These are phyloP conservation scores for Eulemur mongoz DNA, from an alignment of 2,797 vertebrate genomes.

Conservation along the genomic window DNA sequence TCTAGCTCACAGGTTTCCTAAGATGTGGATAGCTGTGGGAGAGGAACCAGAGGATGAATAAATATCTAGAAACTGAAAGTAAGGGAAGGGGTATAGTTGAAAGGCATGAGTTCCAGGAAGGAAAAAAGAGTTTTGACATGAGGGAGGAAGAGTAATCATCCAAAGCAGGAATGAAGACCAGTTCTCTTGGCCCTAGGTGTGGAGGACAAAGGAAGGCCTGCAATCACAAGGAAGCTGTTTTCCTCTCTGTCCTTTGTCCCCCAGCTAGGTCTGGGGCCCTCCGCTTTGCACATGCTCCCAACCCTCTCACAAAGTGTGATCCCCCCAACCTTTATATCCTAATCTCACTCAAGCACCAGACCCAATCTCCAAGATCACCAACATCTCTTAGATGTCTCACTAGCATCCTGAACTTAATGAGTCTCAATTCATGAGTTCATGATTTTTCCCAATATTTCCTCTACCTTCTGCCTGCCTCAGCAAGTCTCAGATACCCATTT, in stretches of 20 bases:
- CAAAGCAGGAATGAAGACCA: background rate
- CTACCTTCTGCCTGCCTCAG: background rate
- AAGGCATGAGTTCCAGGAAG: background rate
- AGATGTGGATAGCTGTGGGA: background rate
- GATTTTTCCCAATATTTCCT: background rate
- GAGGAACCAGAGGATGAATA: background rate
- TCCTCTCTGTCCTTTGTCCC: background rate
- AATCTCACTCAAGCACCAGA: background rate
- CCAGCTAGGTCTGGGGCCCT: background rate
- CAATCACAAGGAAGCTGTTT: too few species aligned
- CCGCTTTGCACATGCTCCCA: background rate
- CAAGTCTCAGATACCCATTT: too few species aligned
- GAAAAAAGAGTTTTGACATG: background rate
- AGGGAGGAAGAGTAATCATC: background rate
- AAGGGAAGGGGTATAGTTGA: background rate
- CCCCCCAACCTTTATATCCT: background rate
- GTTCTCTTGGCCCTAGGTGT: rapidly evolving
- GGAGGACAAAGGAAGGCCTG: background rate
- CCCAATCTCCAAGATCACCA: background rate
- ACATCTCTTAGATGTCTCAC: background rate
- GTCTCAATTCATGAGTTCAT: background rate
- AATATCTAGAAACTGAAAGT: background rate
- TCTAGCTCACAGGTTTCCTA: background rate
- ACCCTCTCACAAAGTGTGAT: background rate
- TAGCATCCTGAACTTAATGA: background rate